Evolutionary conservation across 2,888 invertebrate genomes (phyloP), one percentile per base, ranked within the genome.

Genomic region (Ischnura elegans): DNA sequence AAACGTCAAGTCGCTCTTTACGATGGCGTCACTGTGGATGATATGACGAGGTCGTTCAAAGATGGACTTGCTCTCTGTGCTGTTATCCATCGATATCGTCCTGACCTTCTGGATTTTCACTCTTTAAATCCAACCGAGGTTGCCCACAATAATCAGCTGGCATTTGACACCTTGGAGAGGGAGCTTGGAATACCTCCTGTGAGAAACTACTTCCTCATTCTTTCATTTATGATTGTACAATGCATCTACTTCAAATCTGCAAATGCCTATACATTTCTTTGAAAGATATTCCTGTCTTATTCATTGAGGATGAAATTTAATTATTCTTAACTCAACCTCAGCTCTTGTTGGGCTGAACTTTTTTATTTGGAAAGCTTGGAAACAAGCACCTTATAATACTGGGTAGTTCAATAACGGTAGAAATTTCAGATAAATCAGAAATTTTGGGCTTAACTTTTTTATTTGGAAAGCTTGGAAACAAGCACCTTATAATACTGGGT

Each of bases 101-200:
- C 99, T 3, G 98, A 99, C 96, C 97, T 99, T 95, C 96, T 99
- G 95, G 98, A 99, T 95, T 97, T 97, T 95, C 97, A 97, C 95
- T 96, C 97, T 93, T 96, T 98, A 90, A 97, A 97, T 95, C 96
- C 97, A 93, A 97, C 97, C 94, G 97, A 97, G 94, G 96, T 97
- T 5, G 96, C 97, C 55, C 97, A 97, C 94, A 97, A 98, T 95
- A 98, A 98, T 95, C 97, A 98, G 95, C 96, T 97, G 94, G 98
- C 98, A n/a, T 99, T 99, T 96, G 98, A 98, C 95, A 97, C 98
- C 93, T 97, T 99, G 90, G 98, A 99, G 95, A 97, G 97, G 94
- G 98, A 99, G 96, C 97, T 99, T 95, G 98, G 98, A 96, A 96
- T 97, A 94, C 95, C 96, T 42, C 97, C 97, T 95, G 97, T 96